These are phyloP conservation scores for Hecatera dysodea DNA, from an alignment of 2,888 invertebrate species.

Conservation along the genomic window DNA sequence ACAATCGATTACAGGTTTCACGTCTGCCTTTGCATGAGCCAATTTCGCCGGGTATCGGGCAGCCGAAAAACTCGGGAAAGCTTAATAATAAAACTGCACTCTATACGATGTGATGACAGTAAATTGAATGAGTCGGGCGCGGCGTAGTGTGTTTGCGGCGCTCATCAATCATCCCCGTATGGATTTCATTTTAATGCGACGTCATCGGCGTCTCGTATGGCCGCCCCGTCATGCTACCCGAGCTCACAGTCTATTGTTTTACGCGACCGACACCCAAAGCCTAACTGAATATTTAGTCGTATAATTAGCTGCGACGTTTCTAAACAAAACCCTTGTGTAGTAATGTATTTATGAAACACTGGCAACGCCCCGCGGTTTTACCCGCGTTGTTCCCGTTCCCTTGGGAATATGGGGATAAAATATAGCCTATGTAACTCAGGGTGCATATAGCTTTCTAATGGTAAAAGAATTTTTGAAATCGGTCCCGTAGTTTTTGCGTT, in stretches of 20 bases:
- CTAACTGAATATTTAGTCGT: constrained; percentile 65
- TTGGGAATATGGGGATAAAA: too few species aligned
- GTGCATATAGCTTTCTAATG: too few species aligned
- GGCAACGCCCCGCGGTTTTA: too few species aligned
- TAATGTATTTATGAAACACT: constrained; percentile 11
- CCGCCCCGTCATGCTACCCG: constrained; percentile 76
- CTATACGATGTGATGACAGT: constrained; percentile 75
- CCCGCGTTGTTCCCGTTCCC: too few species aligned
- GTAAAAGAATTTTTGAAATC: too few species aligned
- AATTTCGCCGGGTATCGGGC: constrained; percentile 60
- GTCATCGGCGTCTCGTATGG: constrained; percentile 88
- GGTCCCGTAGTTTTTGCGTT: too few species aligned
- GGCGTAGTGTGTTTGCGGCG: constrained; percentile 83
- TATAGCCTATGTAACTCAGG: too few species aligned
- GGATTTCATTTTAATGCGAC: constrained; percentile 90
- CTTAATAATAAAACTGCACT: constrained; percentile 68
- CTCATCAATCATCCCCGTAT: constrained; percentile 89
- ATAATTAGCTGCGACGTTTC: constrained; percentile 57
- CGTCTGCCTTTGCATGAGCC: constrained; percentile 28
- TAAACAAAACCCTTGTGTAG: constrained; percentile 22
- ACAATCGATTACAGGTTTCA: constrained; percentile 23
- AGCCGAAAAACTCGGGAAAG: constrained; percentile 60
- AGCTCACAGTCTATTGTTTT: constrained; percentile 74
- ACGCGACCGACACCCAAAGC: constrained; percentile 64
- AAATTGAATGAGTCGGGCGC: constrained; percentile 88